These are phyloP conservation scores for Aphaenogaster ashmeadi DNA, from an alignment of 1,140 invertebrate species.

Conservation along the genomic window DNA sequence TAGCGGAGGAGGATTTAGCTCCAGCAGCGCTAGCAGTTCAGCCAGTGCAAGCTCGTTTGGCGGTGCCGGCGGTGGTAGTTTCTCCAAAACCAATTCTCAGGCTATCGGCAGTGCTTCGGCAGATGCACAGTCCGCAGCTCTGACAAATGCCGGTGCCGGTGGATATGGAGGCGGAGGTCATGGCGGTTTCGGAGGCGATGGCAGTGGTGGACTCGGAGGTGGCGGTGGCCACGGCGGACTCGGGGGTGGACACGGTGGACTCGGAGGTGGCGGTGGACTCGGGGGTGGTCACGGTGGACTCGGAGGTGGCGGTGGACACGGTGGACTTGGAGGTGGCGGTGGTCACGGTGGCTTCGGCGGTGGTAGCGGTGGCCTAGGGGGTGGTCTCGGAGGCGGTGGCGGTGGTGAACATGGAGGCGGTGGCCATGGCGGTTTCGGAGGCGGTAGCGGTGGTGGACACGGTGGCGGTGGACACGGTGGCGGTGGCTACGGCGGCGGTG, in stretches of 20 bases:
- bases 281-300: constrained; percentile 33
- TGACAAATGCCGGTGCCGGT: constrained; percentile 1
- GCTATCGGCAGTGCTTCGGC: constrained; percentile 63
- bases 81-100: constrained; percentile 65
- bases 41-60: constrained; percentile 36
- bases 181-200: constrained; percentile 18
- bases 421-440: constrained; percentile 24
- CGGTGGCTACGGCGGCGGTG: background rate
- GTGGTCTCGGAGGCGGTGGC: background rate
- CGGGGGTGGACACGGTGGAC: background rate
- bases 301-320: constrained; percentile 32
- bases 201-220: background rate
- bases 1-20: constrained; percentile 14
- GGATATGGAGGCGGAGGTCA: background rate
- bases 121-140: constrained; percentile 65
- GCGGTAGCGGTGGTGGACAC: background rate
- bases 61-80: constrained; percentile 58
- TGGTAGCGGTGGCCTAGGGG: background rate
- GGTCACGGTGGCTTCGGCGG: constrained; percentile 37
- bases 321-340: constrained; percentile 8
- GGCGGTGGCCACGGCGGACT: constrained; percentile 41
- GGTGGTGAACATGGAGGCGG: constrained; percentile 5
- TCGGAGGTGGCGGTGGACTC: constrained; percentile 13
- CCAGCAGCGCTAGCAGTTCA: constrained; percentile 68
- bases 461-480: constrained; percentile 20